Evolutionary conservation across 2,888 invertebrate genomes (phyloP).

Genomic region (Timandra comae): DNA sequence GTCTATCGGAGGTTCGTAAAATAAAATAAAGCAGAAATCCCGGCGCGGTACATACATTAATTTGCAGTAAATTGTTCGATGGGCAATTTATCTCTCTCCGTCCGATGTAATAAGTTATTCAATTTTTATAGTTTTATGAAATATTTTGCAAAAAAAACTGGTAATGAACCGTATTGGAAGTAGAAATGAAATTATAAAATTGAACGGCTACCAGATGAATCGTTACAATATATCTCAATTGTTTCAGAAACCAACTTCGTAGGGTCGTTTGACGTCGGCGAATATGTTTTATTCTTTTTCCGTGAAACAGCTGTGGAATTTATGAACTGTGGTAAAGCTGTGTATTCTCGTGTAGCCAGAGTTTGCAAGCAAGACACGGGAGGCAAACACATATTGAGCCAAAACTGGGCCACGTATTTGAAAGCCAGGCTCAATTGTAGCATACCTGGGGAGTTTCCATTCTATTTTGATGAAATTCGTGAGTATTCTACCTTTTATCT

Average conservation of each 20-base stretch:
- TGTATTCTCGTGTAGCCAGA: conserved; percentile 84
- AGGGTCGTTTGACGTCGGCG: conserved; percentile 81
- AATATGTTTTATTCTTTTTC: conserved; percentile 84
- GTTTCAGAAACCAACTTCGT: conserved; percentile 83
- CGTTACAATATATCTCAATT: no score
- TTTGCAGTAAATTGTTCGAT: conserved; percentile 20
- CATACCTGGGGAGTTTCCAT: conserved; percentile 84
- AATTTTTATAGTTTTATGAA: background rate
- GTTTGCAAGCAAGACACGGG: conserved; percentile 84
- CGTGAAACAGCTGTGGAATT: conserved; percentile 82
- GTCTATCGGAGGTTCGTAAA: conserved; percentile 33
- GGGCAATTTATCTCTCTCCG: background rate
- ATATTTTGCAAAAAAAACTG: no score
- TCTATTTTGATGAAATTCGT: conserved; percentile 86
- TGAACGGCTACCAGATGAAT: no score
- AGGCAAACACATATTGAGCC: conserved; percentile 79
- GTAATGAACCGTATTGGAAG: no score
- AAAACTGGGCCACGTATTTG: conserved; percentile 82
- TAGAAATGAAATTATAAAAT: no score
- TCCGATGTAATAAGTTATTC: background rate
- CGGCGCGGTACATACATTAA: conserved; percentile 16
- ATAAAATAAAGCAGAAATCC: conserved; percentile 36
- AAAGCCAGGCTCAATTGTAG: conserved; percentile 83
- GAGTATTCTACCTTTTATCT: no score
- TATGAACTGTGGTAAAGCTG: conserved; percentile 82